Conservation (phyloP, 2,888 invertebrate genomes). For the Iphiclides podalirius region DNA sequence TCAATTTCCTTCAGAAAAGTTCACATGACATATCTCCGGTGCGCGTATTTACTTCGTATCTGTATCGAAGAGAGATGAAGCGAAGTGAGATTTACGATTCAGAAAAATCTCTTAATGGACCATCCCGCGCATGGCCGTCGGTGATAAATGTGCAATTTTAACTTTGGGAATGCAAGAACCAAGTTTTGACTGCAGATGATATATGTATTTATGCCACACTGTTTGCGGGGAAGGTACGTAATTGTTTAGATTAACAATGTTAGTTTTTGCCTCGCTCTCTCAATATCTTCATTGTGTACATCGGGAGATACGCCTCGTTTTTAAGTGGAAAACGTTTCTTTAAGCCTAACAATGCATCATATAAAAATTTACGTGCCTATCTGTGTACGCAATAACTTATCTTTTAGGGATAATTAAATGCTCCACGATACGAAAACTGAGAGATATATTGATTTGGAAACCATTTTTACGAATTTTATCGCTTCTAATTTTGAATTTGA, state of each 20-base stretch:
- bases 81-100: slow-evolving; percentile 78
- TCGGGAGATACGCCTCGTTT: background rate
- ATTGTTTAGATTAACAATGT: slow-evolving; percentile 30
- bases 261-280: slow-evolving; percentile 11
- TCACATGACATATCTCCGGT: slow-evolving; percentile 31
- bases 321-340: slow-evolving; percentile 1
- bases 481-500: no score
- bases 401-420: background rate
- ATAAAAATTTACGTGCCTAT: background rate
- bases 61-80: slow-evolving; percentile 71
- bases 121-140: slow-evolving; percentile 65
- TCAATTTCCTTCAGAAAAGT: slow-evolving; percentile 24
- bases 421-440: no score
- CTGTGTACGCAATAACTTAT: background rate
- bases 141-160: slow-evolving; percentile 79
- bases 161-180: slow-evolving; percentile 73
- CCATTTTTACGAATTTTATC: no score
- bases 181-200: slow-evolving; percentile 74
- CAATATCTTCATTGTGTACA: slow-evolving; percentile 15
- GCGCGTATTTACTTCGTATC: slow-evolving; percentile 64
- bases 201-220: slow-evolving; percentile 58
- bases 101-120: slow-evolving; percentile 79
- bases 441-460: no score
- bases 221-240: slow-evolving; percentile 22
- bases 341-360: background rate